These are phyloP conservation scores for Xestia rhomboidea DNA, from an alignment of 2,888 invertebrate genomes.

Conservation along the genomic window DNA sequence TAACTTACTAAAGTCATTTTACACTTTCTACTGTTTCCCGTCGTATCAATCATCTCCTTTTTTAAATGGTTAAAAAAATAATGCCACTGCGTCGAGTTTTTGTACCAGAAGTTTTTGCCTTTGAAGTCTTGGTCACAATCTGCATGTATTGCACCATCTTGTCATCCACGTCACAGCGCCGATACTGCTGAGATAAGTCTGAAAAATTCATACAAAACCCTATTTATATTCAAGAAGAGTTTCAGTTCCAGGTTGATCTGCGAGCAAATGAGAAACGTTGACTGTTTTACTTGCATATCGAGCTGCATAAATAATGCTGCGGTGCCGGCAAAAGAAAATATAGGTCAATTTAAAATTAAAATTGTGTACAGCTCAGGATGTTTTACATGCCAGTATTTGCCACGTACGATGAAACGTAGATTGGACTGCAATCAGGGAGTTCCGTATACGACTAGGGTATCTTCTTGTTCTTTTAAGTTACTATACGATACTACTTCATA, in stretches of 20 bases:
- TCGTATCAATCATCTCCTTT: not conserved
- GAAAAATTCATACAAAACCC: constrained; percentile 48
- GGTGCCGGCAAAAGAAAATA: constrained; percentile 20
- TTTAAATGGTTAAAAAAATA: not conserved
- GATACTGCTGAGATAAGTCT: constrained; percentile 20
- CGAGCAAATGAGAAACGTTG: constrained; percentile 54
- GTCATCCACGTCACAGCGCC: constrained; percentile 8
- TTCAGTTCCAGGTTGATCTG: constrained; percentile 48
- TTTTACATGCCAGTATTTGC: constrained; percentile 10
- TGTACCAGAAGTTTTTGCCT: not conserved
- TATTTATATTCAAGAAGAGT: constrained; percentile 52
- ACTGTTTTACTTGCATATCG: constrained; percentile 45
- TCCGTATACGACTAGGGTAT: too few relatives aligned
- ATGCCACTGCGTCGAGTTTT: not conserved
- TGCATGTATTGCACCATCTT: constrained; percentile 26
- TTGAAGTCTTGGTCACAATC: not conserved
- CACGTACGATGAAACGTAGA: constrained; percentile 24
- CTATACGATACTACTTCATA: not conserved
- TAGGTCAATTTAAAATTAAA: constrained; percentile 54
- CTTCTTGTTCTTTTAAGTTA: not conserved
- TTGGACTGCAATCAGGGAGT: constrained; percentile 21
- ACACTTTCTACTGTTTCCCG: not conserved
- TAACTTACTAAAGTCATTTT: not conserved
- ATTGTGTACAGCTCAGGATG: constrained; percentile 38
- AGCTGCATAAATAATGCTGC: constrained; percentile 45